Percentiles rank a stretch among this genome's conserved stretches.
These are phyloP conservation scores for Paracanthobrama guichenoti DNA, from an alignment of 2,113 vertebrate species.

Conservation along the genomic window DNA sequence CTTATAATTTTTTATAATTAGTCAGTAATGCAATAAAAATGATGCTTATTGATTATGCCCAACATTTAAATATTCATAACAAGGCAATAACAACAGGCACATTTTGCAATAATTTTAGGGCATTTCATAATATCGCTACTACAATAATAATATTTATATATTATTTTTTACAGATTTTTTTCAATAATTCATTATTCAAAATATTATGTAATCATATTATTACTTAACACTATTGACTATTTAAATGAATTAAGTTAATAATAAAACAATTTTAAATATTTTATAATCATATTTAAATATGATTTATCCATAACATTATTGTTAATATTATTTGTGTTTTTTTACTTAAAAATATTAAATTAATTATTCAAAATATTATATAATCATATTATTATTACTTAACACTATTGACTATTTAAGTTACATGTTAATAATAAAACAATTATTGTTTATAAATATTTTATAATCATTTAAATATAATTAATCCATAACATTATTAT, in stretches of 20 bases:
- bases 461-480: no score
- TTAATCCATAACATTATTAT: no score
- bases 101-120: background rate
- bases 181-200: no score
- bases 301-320: background rate
- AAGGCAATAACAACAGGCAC: background rate
- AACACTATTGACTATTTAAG: background rate
- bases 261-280: background rate
- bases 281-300: background rate
- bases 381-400: background rate
- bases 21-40: conserved; percentile 5
- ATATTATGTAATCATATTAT: no score
- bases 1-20: conserved; percentile 38
- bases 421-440: background rate
- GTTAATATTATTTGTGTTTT: no score
- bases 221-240: no score
- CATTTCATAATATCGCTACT: no score
- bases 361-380: background rate
- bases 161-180: background rate
- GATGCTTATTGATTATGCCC: conserved; percentile 16
- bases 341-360: no score
- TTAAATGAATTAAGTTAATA: no score
- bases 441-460: no score
- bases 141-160: background rate
- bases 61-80: conserved; percentile 24